Base-by-base conservation (phyloP, 2,888 invertebrate genomes). In the Polylopha cassiicola region DNA sequence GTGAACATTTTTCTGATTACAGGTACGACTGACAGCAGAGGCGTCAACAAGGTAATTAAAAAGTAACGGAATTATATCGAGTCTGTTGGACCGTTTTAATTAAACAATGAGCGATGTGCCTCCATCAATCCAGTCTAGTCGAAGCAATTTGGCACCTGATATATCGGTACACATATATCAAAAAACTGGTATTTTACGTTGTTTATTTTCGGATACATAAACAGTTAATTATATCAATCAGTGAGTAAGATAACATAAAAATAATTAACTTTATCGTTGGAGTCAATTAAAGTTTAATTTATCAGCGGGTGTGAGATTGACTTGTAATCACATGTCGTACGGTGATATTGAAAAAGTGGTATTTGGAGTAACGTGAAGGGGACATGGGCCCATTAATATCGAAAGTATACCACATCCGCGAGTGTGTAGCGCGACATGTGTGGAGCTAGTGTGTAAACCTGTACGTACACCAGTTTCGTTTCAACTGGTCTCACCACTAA, bases 381-480 rank as follows among this genome's bases (percentile, higher is more conserved):
- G 69, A 73, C 71, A 61, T 69, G 72, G 56, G 60, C 74, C 73
- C 74, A 68, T 76, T 80, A 71, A 65, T 64, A 73, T 66, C 69
- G 75, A 77, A 81, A 81, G 82, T 81, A 81, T 76, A 76, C 73
- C 73, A 72, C 69, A 79, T 84, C 80, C 82, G 81, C 73, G 66
- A 79, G 70, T 73, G 65, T 65, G 63, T 39, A 43, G 29, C 29
- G 24, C 58, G 62, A 66, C 73, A 70, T 68, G 67, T 73, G 76
- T 67, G 66, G 64, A 67, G 74, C 73, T 73, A 73, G 64, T 59
- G 41, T 26, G 30, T 20, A 73, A 77, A 80, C 82, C 77, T 73
- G 81, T 79, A 72, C 58, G 55, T 53, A 61, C 69, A 71, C 73
- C 69, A 72, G 73, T 73, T 73, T 71, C 65, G 64, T 65, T 57